phyloP scores from a whole-genome alignment of 2,888 invertebrate genomes.

The Chymomyza fuscimana region DNA sequence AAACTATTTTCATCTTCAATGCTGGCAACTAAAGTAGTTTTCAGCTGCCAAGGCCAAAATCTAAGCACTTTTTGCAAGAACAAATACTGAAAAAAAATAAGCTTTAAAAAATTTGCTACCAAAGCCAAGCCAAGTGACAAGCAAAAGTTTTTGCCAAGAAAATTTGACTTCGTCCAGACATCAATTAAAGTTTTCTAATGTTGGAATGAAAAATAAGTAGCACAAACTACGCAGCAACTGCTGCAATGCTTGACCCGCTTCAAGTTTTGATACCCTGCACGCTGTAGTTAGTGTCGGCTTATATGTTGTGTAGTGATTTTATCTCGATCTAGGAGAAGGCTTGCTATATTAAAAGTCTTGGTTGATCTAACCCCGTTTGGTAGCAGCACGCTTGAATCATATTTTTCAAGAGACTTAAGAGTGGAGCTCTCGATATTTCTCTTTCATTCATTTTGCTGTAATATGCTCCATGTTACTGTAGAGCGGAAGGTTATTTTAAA shows the following conservation, averaged over 20 bases:
- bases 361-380: too few relatives aligned
- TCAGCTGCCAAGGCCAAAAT: neutral
- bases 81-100: neutral
- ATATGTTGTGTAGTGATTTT: too few relatives aligned
- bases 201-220: conserved; percentile 11
- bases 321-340: too few relatives aligned
- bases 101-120: neutral
- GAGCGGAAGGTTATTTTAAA: too few relatives aligned
- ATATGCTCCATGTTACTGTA: too few relatives aligned
- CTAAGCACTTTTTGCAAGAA: neutral
- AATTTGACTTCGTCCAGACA: neutral
- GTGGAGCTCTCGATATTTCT: too few relatives aligned
- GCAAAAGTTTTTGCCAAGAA: neutral
- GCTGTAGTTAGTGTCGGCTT: too few relatives aligned
- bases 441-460: too few relatives aligned
- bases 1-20: neutral
- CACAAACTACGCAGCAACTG: neutral
- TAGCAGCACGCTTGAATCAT: too few relatives aligned
- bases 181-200: conserved; percentile 1
- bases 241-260: conserved; percentile 37
- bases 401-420: too few relatives aligned
- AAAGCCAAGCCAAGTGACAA: too few relatives aligned
- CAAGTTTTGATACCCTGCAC: neutral
- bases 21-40: neutral
- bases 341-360: too few relatives aligned